Evolutionary conservation across 1,140 invertebrate species (phyloP), one percentile per base, ranked within the genome.

Genomic region (Chymomyza costata): DNA sequence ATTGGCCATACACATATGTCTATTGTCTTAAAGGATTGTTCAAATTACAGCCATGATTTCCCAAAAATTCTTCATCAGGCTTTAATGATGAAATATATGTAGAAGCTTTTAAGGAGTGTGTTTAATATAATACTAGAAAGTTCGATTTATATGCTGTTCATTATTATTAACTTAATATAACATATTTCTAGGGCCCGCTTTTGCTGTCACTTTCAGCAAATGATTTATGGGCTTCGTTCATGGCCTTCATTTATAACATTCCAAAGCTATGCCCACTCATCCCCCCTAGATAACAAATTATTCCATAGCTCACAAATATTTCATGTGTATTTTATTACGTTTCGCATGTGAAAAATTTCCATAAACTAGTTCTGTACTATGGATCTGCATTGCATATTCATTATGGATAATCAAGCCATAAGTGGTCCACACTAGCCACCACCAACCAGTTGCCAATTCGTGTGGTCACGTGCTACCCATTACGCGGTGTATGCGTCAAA

Each of bases 391-490:
- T 63, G 71, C 71, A 78, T 78, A 71, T 76, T 76, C 66, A 78
- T 76, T 71, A 71, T 56, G 65, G 66, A 78, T 76, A 76, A 76
- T 76, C 66, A 59, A 25, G 62, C 57, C 58, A 78, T 76, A 76
- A 78, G 54, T 70, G 70, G 71, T 58, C 70, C 63, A 38, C 38
- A 49, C 52, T 21, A 51, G 30, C 13, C 25, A n/a, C 32, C 34
- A n/a, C 1, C 21, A n/a, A 16, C 11, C 19, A 10, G 7, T n/a
- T n/a, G 13, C 14, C 44, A 37, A 54, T 48, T 37, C 51, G 31
- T 38, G n/a, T 30, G 47, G 44, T 76, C 70, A 76, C 70, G 70
- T 78, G 47, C 62, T 54, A 46, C 50, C 43, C 71, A 71, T 78
- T 66, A 59, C 44, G 54, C 48, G 15, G 52, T 35, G 51, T 60